phyloP scores from a whole-genome alignment of 2,113 vertebrate genomes.

The Chrysochloris asiatica region DNA sequence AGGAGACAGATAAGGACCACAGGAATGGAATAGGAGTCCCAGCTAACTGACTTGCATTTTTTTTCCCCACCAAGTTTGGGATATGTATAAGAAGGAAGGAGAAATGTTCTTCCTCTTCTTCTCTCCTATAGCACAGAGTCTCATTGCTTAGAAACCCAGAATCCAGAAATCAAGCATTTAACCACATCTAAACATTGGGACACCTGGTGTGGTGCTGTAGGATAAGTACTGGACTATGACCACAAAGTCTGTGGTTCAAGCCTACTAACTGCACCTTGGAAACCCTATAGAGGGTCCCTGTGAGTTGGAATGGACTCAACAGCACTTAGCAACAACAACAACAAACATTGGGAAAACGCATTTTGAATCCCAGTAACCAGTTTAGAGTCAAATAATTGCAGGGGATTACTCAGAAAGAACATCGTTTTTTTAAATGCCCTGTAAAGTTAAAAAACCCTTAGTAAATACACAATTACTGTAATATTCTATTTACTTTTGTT shows the following conservation, averaged over 20 bases:
- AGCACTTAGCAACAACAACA: too few relatives aligned
- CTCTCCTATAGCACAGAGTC: background rate
- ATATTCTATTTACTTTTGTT: conserved; percentile 25
- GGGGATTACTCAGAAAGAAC: background rate
- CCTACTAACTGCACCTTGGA: too few relatives aligned
- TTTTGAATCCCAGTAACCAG: conserved; percentile 16
- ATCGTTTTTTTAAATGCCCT: background rate
- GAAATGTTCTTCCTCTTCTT: background rate
- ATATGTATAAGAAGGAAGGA: background rate
- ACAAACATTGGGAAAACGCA: conserved; percentile 1
- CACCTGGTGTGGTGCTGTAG: too few relatives aligned
- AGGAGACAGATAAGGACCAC: background rate
- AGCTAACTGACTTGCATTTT: background rate
- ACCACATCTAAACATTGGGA: background rate
- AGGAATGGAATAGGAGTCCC: background rate
- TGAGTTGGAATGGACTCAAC: too few relatives aligned
- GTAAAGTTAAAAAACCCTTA: background rate
- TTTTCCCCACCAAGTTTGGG: background rate
- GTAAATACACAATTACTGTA: background rate
- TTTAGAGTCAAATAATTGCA: background rate
- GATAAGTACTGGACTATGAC: too few relatives aligned
- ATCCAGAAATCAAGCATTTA: background rate
- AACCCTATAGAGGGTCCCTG: too few relatives aligned
- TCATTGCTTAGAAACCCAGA: background rate
- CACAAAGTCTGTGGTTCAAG: too few relatives aligned